Evolutionary conservation across 2,888 invertebrate genomes (phyloP), one percentile per base, ranked within the genome.

Genomic region (Ophraella communa): DNA sequence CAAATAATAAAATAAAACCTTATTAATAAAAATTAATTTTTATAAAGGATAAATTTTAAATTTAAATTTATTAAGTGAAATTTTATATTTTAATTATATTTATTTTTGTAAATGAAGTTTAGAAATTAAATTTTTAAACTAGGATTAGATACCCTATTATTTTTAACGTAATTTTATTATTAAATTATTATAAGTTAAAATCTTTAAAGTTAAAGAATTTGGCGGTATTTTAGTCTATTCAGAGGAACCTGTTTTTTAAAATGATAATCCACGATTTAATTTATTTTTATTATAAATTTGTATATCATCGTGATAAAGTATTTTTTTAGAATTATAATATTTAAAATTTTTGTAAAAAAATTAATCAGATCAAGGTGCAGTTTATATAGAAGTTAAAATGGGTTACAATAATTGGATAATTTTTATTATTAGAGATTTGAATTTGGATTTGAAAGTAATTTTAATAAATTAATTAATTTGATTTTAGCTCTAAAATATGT

Each of bases 361-460:
- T 83, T 87, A 85, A 84, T 88, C 88, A 89, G 85, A 87, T 89
- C 88, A 88, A 88, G 87, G 86, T 89, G 86, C 84, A 89, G 88
- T 84, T 84, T 83, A 88, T 88, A 84, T 79, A 84, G 84, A 85
- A 87, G 87, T 83, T 82, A 83, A 83, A 84, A 87, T 89, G 88
- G 85, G 85, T 88, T 88, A 89, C 89, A 87, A 71, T 79, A 74
- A 85, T 87, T 89, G 86, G 88, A n/a, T n/a, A n/a, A n/a, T n/a
- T n/a, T n/a, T n/a, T n/a, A n/a, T n/a, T n/a, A n/a, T n/a, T n/a
- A n/a, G n/a, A n/a, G n/a, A n/a, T n/a, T n/a, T n/a, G n/a, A n/a
- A n/a, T n/a, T n/a, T n/a, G n/a, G n/a, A n/a, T n/a, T n/a, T n/a
- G n/a, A n/a, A n/a, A n/a, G n/a, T n/a, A n/a, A n/a, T n/a, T n/a